These are phyloP conservation scores for Dilophus febrilis DNA, from an alignment of 2,888 invertebrate genomes.

Conservation along the genomic window DNA sequence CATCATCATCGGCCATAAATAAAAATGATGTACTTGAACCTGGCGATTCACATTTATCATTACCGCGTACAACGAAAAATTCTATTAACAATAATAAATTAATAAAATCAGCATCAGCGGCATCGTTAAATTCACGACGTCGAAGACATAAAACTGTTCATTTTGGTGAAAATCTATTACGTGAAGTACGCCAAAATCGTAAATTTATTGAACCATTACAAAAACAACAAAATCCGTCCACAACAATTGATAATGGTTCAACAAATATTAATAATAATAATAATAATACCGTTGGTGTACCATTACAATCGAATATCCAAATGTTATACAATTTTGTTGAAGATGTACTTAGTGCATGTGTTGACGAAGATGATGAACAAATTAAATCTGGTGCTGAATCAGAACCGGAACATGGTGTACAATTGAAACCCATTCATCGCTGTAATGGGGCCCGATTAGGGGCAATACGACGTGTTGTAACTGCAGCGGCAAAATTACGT, in stretches of 20 bases:
- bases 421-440: constrained; percentile 27
- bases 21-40: constrained; percentile 15
- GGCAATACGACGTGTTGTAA: constrained; percentile 49
- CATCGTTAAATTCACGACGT: constrained; percentile 46
- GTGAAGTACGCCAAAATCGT: constrained; percentile 57
- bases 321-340: constrained; percentile 69
- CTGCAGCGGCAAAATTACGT: constrained; percentile 50
- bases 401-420: constrained; percentile 44
- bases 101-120: constrained; percentile 38
- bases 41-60: constrained; percentile 25
- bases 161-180: constrained; percentile 56
- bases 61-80: constrained; percentile 12
- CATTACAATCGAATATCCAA: constrained; percentile 60
- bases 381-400: constrained; percentile 57
- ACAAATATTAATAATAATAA: constrained; percentile 2
- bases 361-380: constrained; percentile 52
- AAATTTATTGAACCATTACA: constrained; percentile 33
- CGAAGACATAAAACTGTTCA: constrained; percentile 62
- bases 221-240: constrained; percentile 17
- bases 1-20: too few relatives aligned
- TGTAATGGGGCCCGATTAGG: constrained; percentile 46
- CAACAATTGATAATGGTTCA: background rate
- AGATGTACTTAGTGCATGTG: constrained; percentile 63
- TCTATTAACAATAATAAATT: constrained; percentile 18
- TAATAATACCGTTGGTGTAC: constrained; percentile 34